Evolutionary conservation across 2,888 invertebrate genomes (phyloP).

Genomic region (Opisthograptis luteolata): DNA sequence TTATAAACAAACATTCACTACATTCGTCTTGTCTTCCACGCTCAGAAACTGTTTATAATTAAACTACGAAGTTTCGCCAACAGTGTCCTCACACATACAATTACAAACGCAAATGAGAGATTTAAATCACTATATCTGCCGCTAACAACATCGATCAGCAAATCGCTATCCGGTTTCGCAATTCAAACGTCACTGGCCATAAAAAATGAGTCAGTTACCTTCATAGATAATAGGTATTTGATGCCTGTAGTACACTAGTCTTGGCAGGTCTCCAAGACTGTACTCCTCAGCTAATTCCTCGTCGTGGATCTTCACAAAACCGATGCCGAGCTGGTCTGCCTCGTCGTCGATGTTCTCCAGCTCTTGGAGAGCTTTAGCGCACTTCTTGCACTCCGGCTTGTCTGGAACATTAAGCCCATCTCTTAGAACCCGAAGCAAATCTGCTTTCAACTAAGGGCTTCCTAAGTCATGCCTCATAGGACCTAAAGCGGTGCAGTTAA

Average conservation of each 20-base stretch:
- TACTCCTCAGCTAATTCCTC: slow-evolving; percentile 96
- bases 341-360: slow-evolving; percentile 97
- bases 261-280: slow-evolving; percentile 94
- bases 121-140: slow-evolving; percentile 38
- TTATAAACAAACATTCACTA: slow-evolving; percentile 13
- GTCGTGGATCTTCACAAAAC: slow-evolving; percentile 97
- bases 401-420: slow-evolving; percentile 83
- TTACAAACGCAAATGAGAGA: slow-evolving; percentile 36
- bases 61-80: slow-evolving; percentile 31
- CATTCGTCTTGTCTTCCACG: slow-evolving; percentile 2
- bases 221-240: slow-evolving; percentile 97
- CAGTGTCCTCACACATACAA: slow-evolving; percentile 32
- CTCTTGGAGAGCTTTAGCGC: slow-evolving; percentile 94
- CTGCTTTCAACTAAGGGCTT: slow-evolving; percentile 16
- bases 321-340: slow-evolving; percentile 96
- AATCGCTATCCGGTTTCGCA: slow-evolving; percentile 50
- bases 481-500: slow-evolving; percentile 76
- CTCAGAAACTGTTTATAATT: slow-evolving; percentile 34
- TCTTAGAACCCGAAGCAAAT: slow-evolving; percentile 17
- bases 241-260: slow-evolving; percentile 96
- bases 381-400: slow-evolving; percentile 96
- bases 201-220: slow-evolving; percentile 85
- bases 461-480: slow-evolving; percentile 63
- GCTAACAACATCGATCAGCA: slow-evolving; percentile 43
- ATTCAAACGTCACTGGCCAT: slow-evolving; percentile 56